These are phyloP conservation scores for Drosophila cognata DNA, from an alignment of 2,888 invertebrate genomes.

Conservation along the genomic window DNA sequence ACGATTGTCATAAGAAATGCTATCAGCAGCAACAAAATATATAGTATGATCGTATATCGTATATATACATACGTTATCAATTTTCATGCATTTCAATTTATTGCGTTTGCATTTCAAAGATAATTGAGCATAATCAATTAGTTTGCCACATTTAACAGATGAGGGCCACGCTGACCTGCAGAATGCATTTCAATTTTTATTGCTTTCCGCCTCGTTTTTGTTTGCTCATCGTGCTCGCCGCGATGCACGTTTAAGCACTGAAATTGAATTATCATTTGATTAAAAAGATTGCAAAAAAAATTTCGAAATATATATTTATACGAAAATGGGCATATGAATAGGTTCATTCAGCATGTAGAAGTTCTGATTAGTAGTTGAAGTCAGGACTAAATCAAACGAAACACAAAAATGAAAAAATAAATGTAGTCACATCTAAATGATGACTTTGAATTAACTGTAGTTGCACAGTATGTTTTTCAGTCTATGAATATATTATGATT, in stretches of 20 bases:
- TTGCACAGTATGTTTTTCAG: background rate
- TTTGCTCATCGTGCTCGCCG: conserved; percentile 16
- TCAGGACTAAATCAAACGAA: background rate
- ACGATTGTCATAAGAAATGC: conserved; percentile 57
- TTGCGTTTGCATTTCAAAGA: conserved; percentile 58
- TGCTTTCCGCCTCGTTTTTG: background rate
- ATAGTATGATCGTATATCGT: conserved; percentile 9
- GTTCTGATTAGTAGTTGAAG: background rate
- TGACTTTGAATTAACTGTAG: background rate
- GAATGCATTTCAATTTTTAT: conserved; percentile 42
- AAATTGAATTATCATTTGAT: conserved; percentile 48
- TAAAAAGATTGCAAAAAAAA: conserved; percentile 12
- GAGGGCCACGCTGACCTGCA: conserved; percentile 29
- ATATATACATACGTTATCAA: conserved; percentile 3
- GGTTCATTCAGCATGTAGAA: conserved; percentile 9
- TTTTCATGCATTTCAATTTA: conserved; percentile 42
- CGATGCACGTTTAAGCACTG: conserved; percentile 48
- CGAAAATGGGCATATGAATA: conserved; percentile 44
- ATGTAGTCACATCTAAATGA: background rate
- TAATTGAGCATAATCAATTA: conserved; percentile 79
- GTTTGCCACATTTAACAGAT: conserved; percentile 76
- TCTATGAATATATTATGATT: background rate
- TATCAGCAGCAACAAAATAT: conserved; percentile 24
- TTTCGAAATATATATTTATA: conserved; percentile 32
- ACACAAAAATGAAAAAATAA: background rate